Evolutionary conservation across 2,797 vertebrate species (phyloP), one percentile per base, ranked within the genome.

Genomic region (Siniperca undulata): DNA sequence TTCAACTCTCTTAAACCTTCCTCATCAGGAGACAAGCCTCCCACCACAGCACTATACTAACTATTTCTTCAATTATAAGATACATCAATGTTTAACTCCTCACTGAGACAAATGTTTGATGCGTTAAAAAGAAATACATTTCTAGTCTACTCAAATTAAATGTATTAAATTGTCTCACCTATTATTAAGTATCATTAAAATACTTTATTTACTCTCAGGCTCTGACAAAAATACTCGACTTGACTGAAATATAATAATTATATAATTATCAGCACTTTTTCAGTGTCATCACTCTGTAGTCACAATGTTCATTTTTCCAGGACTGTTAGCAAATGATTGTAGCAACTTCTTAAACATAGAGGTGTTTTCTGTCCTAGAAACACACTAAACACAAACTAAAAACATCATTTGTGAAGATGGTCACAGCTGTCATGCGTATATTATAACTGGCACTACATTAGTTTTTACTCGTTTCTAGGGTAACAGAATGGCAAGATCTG

Each of bases 241-340:
- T 67, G 13, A 65, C 36, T 14, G 14, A 73, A 60, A 52, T 36
- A 58, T 27, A 8, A 61, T 70, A 61, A 74, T 30, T 30, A 30
- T 30, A 30, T 30, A 30, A 69, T 82, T 73, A 77, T 36, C 34
- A 66, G n/a, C 58, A 65, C 36, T 55, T 83, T 69, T 75, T 46
- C 36, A 55, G 27, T 34, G 38, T 3, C 44, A n/a, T 59, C 66
- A 22, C 22, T 69, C 10, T 60, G 24, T 68, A 7, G n/a, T 24
- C 50, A 40, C 44, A 50, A 1, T 46, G 52, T 55, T 59, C 1
- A 58, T 42, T 53, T 68, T 58, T 59, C 14, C 16, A 24, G 40
- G 40, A 42, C 40, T 66, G 38, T 73, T 44, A 20, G 38, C 27
- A 60, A 78, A 74, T 56, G 5, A 70, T 52, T 44, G 16, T 12